Percentiles rank a stretch among this genome's conserved stretches.
These are phyloP conservation scores for Proisotoma minuta DNA, from an alignment of 2,888 invertebrate species.

Conservation along the genomic window DNA sequence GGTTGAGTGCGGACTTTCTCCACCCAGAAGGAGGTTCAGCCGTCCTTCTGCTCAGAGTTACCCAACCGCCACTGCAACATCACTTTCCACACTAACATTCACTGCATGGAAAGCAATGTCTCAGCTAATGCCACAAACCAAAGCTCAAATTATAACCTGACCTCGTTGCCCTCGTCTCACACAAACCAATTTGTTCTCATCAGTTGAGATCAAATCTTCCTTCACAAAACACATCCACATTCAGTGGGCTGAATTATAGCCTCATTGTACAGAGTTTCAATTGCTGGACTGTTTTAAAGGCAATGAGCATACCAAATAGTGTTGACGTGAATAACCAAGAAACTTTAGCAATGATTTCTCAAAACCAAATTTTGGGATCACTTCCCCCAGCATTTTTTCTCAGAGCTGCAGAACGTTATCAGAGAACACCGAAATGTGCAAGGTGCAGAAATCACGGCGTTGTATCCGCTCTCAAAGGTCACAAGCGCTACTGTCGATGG, in stretches of 20 bases:
- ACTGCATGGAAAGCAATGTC: neutral
- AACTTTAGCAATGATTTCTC: constrained; percentile 79
- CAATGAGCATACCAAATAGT: constrained; percentile 73
- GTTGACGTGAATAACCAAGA: constrained; percentile 57
- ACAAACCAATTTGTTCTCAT: neutral
- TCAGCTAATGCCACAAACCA: neutral
- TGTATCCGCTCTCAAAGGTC: constrained; percentile 89
- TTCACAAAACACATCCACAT: too few species aligned
- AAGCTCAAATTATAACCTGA: neutral
- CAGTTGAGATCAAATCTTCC: neutral
- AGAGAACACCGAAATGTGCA: constrained; percentile 69
- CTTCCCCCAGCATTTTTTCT: constrained; percentile 80
- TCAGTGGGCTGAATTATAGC: too few species aligned
- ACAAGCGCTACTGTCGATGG: constrained; percentile 95
- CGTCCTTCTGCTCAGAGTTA: too few species aligned
- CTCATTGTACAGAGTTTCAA: neutral
- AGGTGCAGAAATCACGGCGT: constrained; percentile 87
- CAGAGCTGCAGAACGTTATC: constrained; percentile 80
- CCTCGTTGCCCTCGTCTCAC: neutral
- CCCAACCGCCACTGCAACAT: too few species aligned
- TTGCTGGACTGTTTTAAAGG: constrained; percentile 49
- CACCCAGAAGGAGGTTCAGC: constrained; percentile 24
- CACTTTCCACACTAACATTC: neutral
- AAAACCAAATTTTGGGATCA: constrained; percentile 74
- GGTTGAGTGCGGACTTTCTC: constrained; percentile 14